These are phyloP conservation scores for Kuschelorhynchus macadamiae DNA, from an alignment of 2,888 invertebrate genomes.

Conservation along the genomic window DNA sequence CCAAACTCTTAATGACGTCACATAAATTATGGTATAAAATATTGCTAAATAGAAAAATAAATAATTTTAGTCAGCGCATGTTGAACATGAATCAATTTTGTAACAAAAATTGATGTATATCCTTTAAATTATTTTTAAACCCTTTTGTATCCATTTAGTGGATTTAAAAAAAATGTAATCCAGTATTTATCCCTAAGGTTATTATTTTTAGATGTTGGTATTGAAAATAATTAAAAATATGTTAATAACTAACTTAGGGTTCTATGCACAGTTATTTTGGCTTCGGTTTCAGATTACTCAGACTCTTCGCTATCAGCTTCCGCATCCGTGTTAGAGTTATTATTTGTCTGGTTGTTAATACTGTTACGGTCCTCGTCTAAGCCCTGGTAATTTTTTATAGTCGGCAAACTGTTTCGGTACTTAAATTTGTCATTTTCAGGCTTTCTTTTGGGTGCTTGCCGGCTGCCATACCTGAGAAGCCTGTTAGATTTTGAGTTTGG, in stretches of 20 bases:
- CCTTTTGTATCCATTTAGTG: no score
- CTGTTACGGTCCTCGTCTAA: constrained; percentile 7
- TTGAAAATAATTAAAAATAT: not conserved
- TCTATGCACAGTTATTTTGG: constrained; percentile 70
- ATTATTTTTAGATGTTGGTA: not conserved
- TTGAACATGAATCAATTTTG: no score
- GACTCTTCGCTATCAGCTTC: constrained; percentile 23
- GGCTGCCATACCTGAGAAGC: constrained; percentile 73
- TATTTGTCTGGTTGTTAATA: not conserved
- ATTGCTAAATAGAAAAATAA: no score
- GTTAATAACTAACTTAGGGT: constrained; percentile 63
- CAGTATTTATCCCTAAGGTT: no score
- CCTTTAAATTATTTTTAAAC: no score
- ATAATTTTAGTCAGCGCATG: no score
- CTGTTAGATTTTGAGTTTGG: constrained; percentile 74
- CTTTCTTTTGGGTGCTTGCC: constrained; percentile 60
- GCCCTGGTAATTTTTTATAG: constrained; percentile 56
- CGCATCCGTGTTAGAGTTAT: not conserved
- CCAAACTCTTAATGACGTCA: no score
- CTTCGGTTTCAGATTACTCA: constrained; percentile 51
- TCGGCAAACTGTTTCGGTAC: constrained; percentile 64
- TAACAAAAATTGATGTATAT: no score
- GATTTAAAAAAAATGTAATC: no score
- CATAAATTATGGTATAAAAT: no score
- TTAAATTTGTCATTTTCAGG: constrained; percentile 61